Evolutionary conservation across 2,797 vertebrate species (phyloP), one percentile per base, ranked within the genome.

Genomic region (Crenichthys baileyi): DNA sequence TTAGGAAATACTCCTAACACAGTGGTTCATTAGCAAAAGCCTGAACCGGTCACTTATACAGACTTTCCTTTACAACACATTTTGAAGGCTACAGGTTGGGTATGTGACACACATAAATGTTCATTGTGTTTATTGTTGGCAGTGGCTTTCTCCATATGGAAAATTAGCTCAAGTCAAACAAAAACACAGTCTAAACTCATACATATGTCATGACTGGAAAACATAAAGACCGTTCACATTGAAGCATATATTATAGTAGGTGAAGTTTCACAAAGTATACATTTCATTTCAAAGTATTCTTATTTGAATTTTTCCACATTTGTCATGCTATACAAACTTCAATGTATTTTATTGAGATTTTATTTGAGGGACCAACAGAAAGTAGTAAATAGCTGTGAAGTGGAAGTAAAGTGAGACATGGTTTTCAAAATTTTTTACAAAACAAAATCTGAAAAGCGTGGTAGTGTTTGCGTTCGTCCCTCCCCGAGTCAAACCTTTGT

Each of bases 21-120:
- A 56, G n/a, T 68, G 26, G 63, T 88, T 89, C 84, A 77, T 86
- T 92, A 90, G 88, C 79, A 79, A 84, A 85, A 73, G 51, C 78
- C 76, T 89, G 83, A 92, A 87, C 31, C 65, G 87, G 85, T 87
- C 88, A 86, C 86, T 89, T 91, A 84, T 86, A 84, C 83, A 74
- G 81, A 60, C 68, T 12, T 72, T 77, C 75, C 50, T 82, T 79
- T 56, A 15, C 67, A 65, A 63, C 87, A 85, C 83, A 79, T 71
- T 90, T 91, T 83, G 89, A 83, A 87, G 83, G 87, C 87, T 91
- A 88, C 84, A 88, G 72, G n/a, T 72, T 72, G 4, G 53, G 60
- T 85, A 24, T 83, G 82, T 84, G 76, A 90, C 90, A 85, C 31
- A 26, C 75, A 79, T 76, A 81, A 89, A 87, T 86, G 87, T 90